phyloP scores from a whole-genome alignment of 2,113 vertebrate species.

The Hippocampus abdominalis region DNA sequence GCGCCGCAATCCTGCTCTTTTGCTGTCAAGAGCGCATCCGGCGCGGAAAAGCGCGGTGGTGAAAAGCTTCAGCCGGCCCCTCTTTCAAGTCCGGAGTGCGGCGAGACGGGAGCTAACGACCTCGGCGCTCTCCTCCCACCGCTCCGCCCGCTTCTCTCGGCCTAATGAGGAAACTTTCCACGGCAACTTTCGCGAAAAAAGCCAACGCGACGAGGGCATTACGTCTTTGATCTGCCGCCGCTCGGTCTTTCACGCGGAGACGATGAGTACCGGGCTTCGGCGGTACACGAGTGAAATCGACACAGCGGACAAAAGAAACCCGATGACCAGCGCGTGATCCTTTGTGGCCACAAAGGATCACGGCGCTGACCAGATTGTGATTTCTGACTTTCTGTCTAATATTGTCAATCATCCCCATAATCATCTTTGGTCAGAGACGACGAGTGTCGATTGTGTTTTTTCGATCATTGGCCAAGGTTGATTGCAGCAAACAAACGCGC shows the following conservation, averaged over 20 bases:
- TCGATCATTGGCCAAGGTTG: not conserved
- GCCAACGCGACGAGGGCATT: constrained; percentile 31
- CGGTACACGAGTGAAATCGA: constrained; percentile 35
- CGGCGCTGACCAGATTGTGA: too few species aligned
- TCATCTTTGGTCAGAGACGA: not conserved
- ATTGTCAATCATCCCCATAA: too few species aligned
- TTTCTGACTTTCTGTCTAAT: too few species aligned
- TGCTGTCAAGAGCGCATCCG: constrained; percentile 51
- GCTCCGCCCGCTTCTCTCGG: constrained; percentile 26
- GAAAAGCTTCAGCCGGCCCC: constrained; percentile 39
- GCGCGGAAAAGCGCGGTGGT: constrained; percentile 17
- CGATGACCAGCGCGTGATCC: too few species aligned
- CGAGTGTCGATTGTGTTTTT: not conserved
- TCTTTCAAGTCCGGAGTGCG: constrained; percentile 53
- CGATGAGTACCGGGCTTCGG: constrained; percentile 27
- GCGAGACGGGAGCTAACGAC: constrained; percentile 51
- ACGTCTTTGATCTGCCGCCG: constrained; percentile 41
- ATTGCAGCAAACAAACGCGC: too few species aligned
- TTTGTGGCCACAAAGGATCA: too few species aligned
- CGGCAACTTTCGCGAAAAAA: constrained; percentile 46
- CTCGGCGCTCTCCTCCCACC: constrained; percentile 40
- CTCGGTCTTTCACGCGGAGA: constrained; percentile 1
- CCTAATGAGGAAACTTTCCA: constrained; percentile 60
- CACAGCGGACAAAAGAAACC: too few species aligned
- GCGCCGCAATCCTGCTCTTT: constrained; percentile 20